Conservation (phyloP, 2,888 invertebrate genomes). For the Eupeodes latifasciatus region DNA sequence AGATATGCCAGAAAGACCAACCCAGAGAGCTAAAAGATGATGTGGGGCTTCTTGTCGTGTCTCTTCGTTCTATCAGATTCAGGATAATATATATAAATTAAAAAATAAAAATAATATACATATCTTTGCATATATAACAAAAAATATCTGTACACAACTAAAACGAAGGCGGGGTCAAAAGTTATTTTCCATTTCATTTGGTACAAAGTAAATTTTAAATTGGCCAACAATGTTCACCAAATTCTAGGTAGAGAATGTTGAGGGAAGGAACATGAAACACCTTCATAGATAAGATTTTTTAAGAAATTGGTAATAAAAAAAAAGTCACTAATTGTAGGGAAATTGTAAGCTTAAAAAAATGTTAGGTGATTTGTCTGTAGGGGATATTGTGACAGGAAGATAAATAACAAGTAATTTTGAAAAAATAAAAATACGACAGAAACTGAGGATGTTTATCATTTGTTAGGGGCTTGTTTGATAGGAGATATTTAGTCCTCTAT, state of each 20-base stretch:
- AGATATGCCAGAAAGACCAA: background rate
- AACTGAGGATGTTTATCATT: background rate
- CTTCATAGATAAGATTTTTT: too few species aligned
- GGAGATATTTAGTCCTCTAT: too few species aligned
- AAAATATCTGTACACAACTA: background rate
- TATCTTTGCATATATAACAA: background rate
- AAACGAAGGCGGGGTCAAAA: conserved; percentile 25
- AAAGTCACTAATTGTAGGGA: conserved; percentile 58
- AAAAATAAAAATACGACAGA: background rate
- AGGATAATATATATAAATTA: background rate
- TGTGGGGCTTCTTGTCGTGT: conserved; percentile 6
- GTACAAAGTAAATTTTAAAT: conserved; percentile 66
- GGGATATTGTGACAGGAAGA: conserved; percentile 22
- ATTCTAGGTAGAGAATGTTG: background rate
- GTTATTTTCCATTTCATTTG: conserved; percentile 71
- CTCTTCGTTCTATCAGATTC: conserved; percentile 49
- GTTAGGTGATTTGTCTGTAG: conserved; percentile 58
- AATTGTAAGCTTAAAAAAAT: conserved; percentile 56
- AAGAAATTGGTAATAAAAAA: conserved; percentile 39
- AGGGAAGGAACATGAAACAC: too few species aligned
- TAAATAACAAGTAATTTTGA: background rate
- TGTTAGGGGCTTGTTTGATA: background rate
- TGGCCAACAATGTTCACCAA: conserved; percentile 38
- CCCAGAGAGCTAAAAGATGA: background rate
- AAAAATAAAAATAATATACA: background rate